Conservation (phyloP, 2,888 invertebrate species). For the Drosophila conformis region DNA sequence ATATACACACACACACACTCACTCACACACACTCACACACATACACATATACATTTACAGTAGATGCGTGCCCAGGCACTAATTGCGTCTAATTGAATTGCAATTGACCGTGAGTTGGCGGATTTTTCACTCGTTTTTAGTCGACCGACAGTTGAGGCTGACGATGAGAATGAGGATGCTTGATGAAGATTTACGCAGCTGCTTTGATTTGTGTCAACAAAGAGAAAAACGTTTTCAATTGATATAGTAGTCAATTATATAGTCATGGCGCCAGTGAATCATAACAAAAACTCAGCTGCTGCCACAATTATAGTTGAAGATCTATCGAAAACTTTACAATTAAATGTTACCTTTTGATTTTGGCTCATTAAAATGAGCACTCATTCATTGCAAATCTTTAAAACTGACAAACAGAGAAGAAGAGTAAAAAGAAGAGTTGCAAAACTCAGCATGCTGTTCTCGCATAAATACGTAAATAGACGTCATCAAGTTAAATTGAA, state of each 20-base stretch:
- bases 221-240: slow-evolving; percentile 31
- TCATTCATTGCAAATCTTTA: neutral
- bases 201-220: slow-evolving; percentile 80
- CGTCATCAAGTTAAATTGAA: neutral
- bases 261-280: slow-evolving; percentile 61
- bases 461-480: neutral
- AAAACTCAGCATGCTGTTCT: neutral
- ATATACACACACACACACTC: slow-evolving; percentile 15
- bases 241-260: slow-evolving; percentile 46
- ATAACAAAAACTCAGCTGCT: slow-evolving; percentile 14
- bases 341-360: neutral
- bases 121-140: slow-evolving; percentile 74
- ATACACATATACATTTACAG: neutral
- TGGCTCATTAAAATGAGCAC: neutral
- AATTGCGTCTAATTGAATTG: slow-evolving; percentile 81
- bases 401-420: neutral
- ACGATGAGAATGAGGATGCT: slow-evolving; percentile 37
- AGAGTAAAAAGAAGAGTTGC: neutral
- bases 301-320: neutral
- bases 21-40: neutral
- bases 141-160: slow-evolving; percentile 30
- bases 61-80: slow-evolving; percentile 64
- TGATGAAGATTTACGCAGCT: slow-evolving; percentile 79
- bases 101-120: slow-evolving; percentile 81
- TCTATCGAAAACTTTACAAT: neutral